Evolutionary conservation across 2,797 vertebrate genomes (phyloP).

Genomic region (Hemibagrus guttatus): DNA sequence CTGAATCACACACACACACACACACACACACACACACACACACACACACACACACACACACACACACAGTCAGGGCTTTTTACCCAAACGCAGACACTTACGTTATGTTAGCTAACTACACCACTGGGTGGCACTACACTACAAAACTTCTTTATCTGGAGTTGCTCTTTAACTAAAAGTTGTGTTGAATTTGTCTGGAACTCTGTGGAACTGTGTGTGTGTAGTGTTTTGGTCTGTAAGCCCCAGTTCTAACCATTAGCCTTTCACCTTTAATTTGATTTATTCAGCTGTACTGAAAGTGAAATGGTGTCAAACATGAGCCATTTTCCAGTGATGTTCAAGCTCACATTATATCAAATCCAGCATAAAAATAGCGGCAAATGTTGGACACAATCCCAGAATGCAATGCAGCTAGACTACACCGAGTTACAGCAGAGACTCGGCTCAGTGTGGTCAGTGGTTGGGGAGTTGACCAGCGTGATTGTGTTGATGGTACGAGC

Average conservation of each 20-base stretch:
- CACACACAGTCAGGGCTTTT: conserved; percentile 50
- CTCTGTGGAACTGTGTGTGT: background rate
- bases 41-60: conserved; percentile 39
- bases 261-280: background rate
- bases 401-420: background rate
- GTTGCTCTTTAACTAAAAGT: background rate
- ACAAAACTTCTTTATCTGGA: background rate
- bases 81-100: conserved; percentile 48
- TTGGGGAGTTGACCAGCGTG: too few species aligned
- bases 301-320: too few species aligned
- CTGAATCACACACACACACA: conserved; percentile 19
- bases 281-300: background rate
- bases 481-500: background rate
- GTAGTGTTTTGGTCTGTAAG: background rate
- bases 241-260: too few species aligned
- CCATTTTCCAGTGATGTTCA: background rate
- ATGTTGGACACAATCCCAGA: background rate
- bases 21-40: conserved; percentile 24
- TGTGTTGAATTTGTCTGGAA: background rate
- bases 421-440: background rate
- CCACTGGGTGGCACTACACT: conserved; percentile 31
- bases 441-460: background rate
- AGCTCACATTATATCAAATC: background rate
- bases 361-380: background rate
- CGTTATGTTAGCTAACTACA: background rate